Base-by-base conservation (phyloP, 2,888 invertebrate genomes). In the Calliopum simillimum region DNA sequence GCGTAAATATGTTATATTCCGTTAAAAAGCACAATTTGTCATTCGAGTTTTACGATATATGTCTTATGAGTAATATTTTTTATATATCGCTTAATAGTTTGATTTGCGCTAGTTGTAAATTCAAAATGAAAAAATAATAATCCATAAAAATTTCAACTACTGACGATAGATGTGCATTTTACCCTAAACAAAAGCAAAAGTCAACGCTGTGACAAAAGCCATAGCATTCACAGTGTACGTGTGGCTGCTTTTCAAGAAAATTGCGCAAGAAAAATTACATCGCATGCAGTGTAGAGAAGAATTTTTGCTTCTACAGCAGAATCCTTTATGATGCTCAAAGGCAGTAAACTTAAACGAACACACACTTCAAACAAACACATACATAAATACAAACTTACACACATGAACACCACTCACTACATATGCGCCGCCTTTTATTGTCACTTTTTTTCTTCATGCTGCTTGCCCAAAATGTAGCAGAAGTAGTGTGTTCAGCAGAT, bases 241-340 rank as follows among this genome's bases (percentile, higher is more conserved):
- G 53, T 44, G 33, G 33, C 33, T 33, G 33, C 8, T 33, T 33
- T 33, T 33, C 19, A 55, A 65, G 65, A 55, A 65, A 65, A 65
- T 55, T 41, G 33, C 65, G 47, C 33, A 33, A 55, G 55, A 55
- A 55, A 65, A 65, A 65, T 55, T 41, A 23, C 65, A 19, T 55
- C 44, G 55, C 44, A 21, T 43, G 53, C 65, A 65, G 23, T 41
- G 55, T 25, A 43, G 25, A 49, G 25, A 55, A 49, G 46, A 47
- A 56, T 66, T 66, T n/a, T 43, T 63, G 63, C 63, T 65, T 56
- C 47, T 58, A 6, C 56, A 16, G 66, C 66, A 66, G 58, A 46
- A 66, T 66, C 66, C 58, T 66, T 66, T 66, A 58, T 58, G 47
- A 33, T 33, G 46, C 56, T 56, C 58, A 47, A 66, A 66, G 66